Percentiles rank a stretch among this genome's conserved stretches.
Conservation (phyloP, 2,888 invertebrate genomes). For the Melanargia galathea region DNA sequence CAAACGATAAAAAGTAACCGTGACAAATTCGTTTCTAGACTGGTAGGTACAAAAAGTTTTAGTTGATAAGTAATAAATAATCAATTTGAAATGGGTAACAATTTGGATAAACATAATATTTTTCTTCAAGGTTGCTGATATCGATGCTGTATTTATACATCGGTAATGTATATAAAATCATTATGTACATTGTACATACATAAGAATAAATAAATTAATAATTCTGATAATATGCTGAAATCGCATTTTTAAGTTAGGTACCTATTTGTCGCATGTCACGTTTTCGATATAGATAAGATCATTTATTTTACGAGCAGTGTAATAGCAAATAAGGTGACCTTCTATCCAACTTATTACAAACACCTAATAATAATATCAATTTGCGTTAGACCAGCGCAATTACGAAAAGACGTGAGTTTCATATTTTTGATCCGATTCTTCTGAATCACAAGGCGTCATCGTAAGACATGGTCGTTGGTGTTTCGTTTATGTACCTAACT, state of each 20-base stretch:
- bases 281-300: too few species aligned
- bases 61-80: not conserved
- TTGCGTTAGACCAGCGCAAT: conserved; percentile 20
- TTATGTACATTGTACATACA: too few species aligned
- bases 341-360: not conserved
- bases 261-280: too few species aligned
- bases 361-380: conserved; percentile 6
- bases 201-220: not conserved
- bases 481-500: conserved; percentile 53
- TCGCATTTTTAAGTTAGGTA: too few species aligned
- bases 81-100: conserved; percentile 9
- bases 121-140: not conserved
- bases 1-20: conserved; percentile 34
- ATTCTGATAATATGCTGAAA: not conserved
- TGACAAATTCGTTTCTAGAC: conserved; percentile 21
- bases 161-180: not conserved
- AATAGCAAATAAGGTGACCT: too few species aligned
- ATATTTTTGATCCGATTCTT: conserved; percentile 31
- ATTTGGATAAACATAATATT: not conserved
- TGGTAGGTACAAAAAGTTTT: conserved; percentile 2
- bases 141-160: not conserved
- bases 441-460: conserved; percentile 28
- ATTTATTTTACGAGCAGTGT: too few species aligned
- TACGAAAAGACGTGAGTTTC: conserved; percentile 24
- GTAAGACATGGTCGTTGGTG: conserved; percentile 55